Evolutionary conservation across 2,888 invertebrate genomes (phyloP).

Genomic region (Bombylius major): DNA sequence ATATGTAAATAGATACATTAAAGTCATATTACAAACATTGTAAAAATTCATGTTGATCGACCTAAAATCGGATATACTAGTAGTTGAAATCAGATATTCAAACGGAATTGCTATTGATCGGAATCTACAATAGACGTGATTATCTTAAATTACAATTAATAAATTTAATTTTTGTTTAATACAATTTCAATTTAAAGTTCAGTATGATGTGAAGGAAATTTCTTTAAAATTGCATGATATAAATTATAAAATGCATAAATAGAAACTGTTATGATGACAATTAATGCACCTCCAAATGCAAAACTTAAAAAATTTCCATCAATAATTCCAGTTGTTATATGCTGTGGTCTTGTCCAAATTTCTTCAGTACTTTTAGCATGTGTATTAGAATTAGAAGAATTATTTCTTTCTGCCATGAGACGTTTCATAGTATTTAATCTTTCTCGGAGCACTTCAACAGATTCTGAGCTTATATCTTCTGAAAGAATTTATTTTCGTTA

Average conservation of each 20-base stretch:
- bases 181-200: constrained; percentile 47
- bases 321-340: constrained; percentile 48
- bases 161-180: too few species aligned
- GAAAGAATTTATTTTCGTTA: constrained; percentile 8
- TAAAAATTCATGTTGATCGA: too few species aligned
- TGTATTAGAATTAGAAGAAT: not conserved
- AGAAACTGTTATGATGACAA: constrained; percentile 68
- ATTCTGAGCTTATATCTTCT: constrained; percentile 43
- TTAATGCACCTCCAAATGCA: constrained; percentile 65
- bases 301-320: constrained; percentile 72
- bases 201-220: constrained; percentile 67
- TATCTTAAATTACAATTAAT: too few species aligned
- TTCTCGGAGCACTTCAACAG: constrained; percentile 68
- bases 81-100: too few species aligned
- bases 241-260: constrained; percentile 77
- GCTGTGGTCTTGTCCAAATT: constrained; percentile 31
- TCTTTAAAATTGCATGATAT: constrained; percentile 66
- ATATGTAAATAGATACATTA: too few species aligned
- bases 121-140: too few species aligned
- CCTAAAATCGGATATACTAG: too few species aligned
- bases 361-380: constrained; percentile 21
- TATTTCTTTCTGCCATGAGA: constrained; percentile 61
- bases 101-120: too few species aligned
- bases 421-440: constrained; percentile 67
- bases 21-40: too few species aligned